Base-by-base conservation (phyloP, 2,888 invertebrate genomes). In the Cephus runcator region DNA sequence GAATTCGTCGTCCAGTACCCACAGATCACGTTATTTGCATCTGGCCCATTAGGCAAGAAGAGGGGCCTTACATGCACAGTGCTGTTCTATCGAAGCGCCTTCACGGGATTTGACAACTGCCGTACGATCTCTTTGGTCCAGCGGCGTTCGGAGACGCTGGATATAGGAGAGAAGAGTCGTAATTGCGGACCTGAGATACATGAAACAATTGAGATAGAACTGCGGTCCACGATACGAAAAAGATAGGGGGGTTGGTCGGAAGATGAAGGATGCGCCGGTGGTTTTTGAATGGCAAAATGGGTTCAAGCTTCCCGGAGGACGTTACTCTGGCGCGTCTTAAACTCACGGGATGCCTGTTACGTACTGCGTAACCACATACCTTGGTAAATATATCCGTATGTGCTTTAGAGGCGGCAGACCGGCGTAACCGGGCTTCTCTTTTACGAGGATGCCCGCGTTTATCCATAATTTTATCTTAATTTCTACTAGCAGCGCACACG, bases 381-480 rank as follows among this genome's bases (percentile, higher is more conserved):
- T 40, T 4, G 0, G 40, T 15, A 15, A 15, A 15, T 40, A 40
- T 40, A 40, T 40, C 40, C 40, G 40, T 40, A 6, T 40, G 40
- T 40, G 15, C 40, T 40, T 15, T 15, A 15, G 40, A 40, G 40
- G 40, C 40, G 69, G 69, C 11, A 69, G 69, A 69, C 12, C 69
- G 76, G 75, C 79, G 73, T 79, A 79, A 76, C 78, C 80, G 79
- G 80, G 75, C 80, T 81, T 77, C 79, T 75, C 71, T 75, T 73
- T 84, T 82, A 82, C 80, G 80, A 81, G 79, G 81, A 84, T 82
- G 81, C 76, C 77, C 79, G 77, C 81, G 82, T 83, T 85, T 85
- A 83, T 85, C 81, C 85, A 83, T 84, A 84, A 85, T 84, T 84
- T 83, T 79, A 83, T 85, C 85, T 85, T 85, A 84, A 84, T 84